A percentile compares a stretch with the other conserved stretches of the same genome.
Evolutionary conservation across 2,797 vertebrate genomes (phyloP).

Genomic region (Anguilla pacifica): DNA sequence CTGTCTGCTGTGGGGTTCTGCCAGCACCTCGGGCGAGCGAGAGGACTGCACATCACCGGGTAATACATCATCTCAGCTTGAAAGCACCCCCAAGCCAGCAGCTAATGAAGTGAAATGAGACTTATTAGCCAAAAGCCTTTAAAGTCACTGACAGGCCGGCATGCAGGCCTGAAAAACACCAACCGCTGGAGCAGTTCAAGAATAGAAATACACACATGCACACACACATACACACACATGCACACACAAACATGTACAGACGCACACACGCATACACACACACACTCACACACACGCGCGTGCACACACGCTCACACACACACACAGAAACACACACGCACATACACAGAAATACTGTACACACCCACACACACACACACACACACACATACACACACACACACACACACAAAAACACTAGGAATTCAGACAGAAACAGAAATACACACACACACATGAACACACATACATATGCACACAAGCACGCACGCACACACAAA

Average conservation of each 20-base stretch:
- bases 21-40: conserved; percentile 39
- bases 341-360: neutral
- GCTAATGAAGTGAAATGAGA: conserved; percentile 82
- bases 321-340: conserved; percentile 60
- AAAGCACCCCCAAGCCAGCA: conserved; percentile 72
- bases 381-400: neutral
- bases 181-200: neutral
- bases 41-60: conserved; percentile 39
- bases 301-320: conserved; percentile 51
- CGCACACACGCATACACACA: neutral
- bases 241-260: neutral
- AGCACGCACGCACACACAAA: neutral
- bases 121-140: conserved; percentile 49
- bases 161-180: neutral
- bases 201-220: neutral
- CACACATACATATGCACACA: neutral
- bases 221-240: neutral
- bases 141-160: conserved; percentile 26
- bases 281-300: neutral
- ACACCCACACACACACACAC: neutral
- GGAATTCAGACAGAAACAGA: conserved; percentile 32
- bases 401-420: conserved; percentile 54
- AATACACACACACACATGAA: too few relatives aligned
- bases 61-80: conserved; percentile 73
- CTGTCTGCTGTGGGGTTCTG: conserved; percentile 1